Base-by-base conservation (phyloP, 2,797 vertebrate species). In the Momotus momota region DNA sequence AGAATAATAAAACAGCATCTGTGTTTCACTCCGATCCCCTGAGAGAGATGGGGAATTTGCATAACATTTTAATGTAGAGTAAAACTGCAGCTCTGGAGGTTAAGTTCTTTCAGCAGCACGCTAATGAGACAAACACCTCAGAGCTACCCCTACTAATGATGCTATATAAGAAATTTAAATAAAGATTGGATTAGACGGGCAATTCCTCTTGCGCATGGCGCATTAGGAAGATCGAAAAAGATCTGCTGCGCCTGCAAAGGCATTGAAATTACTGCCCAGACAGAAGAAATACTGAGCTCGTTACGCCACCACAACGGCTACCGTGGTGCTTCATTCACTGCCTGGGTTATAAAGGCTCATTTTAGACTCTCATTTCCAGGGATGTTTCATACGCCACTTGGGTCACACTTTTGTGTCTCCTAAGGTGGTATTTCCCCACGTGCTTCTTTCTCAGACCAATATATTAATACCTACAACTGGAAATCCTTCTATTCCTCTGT, bases 1-100 rank as follows among this genome's bases (percentile, higher is more conserved):
- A 90, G 82, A 94, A 90, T 81, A 94, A 95, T 88, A 93, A 96
- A 96, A 81, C 69, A 90, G 82, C 85, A 93, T 88, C 62, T 41
- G 89, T 51, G 14, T 70, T 95, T 94, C 75, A 21, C 75, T 88
- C 74, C 2, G 51, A 81, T 91, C 93, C 77, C 85, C 91, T 35
- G 58, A 85, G 48, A n/a, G 81, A 90, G 72, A 88, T 55, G 54
- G 27, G 27, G 69, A 83, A 94, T 95, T 97, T 94, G 80, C 80
- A 90, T 96, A 96, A 79, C 79, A 45, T 66, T 82, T 93, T 86
- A 83, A 71, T 7, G 20, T 52, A 81, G 87, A 83, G 70, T 86
- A 83, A 88, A 91, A 83, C 29, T 83, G 79, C 82, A 84, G 14
- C 73, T 94, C 87, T 54, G 65, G 51, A 90, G 69, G 61, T 93